Base-by-base conservation (phyloP, 2,113 vertebrate genomes). In the Dasyurus viverrinus region DNA sequence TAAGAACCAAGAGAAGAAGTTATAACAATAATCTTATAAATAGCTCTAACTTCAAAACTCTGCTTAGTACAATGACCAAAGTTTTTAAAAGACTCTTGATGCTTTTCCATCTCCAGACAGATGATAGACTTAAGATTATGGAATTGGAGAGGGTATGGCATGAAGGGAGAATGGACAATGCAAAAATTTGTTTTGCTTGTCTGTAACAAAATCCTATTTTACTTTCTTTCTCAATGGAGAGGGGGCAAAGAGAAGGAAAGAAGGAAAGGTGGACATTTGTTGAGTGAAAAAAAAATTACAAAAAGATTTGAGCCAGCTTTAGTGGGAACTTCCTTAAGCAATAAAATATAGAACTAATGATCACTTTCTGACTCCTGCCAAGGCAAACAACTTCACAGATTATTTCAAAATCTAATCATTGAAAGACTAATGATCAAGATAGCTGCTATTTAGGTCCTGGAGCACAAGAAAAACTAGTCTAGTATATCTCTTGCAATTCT, bases 401-500 rank as follows among this genome's bases (percentile, higher is more conserved):
- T 92, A 60, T 92, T 91, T 92, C 92, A 93, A 92, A 92, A 90
- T 76, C 19, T 22, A 52, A 42, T 16, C 54, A 53, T 50, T 92
- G 47, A 60, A 36, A 46, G 22, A 6, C 54, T 54, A 47, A 30
- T 6, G n/a, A 90, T 55, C 25, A 25, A 92, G 9, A 25, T 25
- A 54, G 23, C 16, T 94, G 60, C 54, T 93, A 12, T 12, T 25
- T 24, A 90, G 46, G 89, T 94, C 89, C 52, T 92, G 97, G 84
- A 92, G 8, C 91, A 46, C 93, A 90, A 30, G 93, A 92, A 96
- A 89, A 93, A 55, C 93, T 90, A 84, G 94, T 95, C 91, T 94
- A 24, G 26, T 12, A n/a, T 46, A 54, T 94, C 57, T 94, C 57
- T 90, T 55, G 60, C 47, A 94, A 0, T 91, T 89, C 50, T 93